Evolutionary conservation across 2,888 invertebrate species (phyloP).

Genomic region (Parascotia fuliginaria): DNA sequence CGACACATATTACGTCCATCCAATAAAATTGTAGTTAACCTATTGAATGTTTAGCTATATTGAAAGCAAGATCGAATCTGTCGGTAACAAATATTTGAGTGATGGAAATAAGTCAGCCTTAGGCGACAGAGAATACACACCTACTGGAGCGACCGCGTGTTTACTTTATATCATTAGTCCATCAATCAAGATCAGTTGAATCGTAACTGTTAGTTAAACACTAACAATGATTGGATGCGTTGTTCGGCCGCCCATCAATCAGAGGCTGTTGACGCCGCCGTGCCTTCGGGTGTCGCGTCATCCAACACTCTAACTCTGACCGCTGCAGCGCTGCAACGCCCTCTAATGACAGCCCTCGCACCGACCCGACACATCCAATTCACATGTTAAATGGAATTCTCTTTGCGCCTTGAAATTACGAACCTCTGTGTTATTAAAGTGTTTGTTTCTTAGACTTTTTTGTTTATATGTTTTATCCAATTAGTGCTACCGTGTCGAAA

Average conservation of each 20-base stretch:
- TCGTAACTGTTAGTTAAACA: constrained; percentile 82
- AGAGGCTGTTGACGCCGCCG: constrained; percentile 59
- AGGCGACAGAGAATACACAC: constrained; percentile 62
- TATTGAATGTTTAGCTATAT: constrained; percentile 43
- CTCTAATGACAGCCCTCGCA: constrained; percentile 71
- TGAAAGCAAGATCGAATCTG: constrained; percentile 45
- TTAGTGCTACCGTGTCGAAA: constrained; percentile 86
- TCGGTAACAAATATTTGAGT: constrained; percentile 50
- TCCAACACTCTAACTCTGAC: constrained; percentile 35
- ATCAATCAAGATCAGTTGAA: constrained; percentile 83
- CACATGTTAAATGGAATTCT: constrained; percentile 85
- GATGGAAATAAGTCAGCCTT: constrained; percentile 60
- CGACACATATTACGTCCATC: constrained; percentile 13
- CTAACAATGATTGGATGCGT: constrained; percentile 74
- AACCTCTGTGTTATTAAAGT: constrained; percentile 79
- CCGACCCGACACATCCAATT: constrained; percentile 80
- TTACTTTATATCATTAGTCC: constrained; percentile 84
- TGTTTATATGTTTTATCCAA: constrained; percentile 80
- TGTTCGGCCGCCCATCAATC: constrained; percentile 76
- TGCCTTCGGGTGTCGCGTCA: constrained; percentile 57
- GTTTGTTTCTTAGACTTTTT: constrained; percentile 83
- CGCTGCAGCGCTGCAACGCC: constrained; percentile 46
- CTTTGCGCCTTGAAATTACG: constrained; percentile 79
- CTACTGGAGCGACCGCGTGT: constrained; percentile 68
- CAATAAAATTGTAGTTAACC: constrained; percentile 38